These are phyloP conservation scores for Ceraclea dissimilis DNA, from an alignment of 2,888 invertebrate species.

Conservation along the genomic window DNA sequence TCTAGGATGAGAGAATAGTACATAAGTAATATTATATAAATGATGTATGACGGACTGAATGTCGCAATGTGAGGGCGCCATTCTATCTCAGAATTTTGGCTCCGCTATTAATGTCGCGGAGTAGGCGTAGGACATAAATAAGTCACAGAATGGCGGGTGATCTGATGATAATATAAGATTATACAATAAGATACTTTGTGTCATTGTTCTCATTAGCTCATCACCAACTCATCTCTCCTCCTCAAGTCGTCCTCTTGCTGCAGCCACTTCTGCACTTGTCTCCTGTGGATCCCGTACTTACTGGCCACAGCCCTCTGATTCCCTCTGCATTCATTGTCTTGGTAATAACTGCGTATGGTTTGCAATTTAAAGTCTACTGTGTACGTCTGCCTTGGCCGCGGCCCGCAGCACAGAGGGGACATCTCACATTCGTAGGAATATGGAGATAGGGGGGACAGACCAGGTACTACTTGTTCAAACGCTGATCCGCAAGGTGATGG, in stretches of 20 bases:
- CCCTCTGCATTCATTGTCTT: slow-evolving; percentile 32
- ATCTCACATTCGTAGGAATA: slow-evolving; percentile 4
- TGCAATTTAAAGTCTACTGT: slow-evolving; percentile 49
- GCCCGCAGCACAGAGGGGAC: background rate
- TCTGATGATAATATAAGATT: no score
- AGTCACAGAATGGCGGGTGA: no score
- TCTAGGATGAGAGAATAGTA: no score
- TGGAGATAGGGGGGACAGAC: slow-evolving; percentile 23
- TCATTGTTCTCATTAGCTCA: background rate
- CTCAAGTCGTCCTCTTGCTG: slow-evolving; percentile 35
- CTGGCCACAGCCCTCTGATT: slow-evolving; percentile 39
- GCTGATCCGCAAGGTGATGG: slow-evolving; percentile 33
- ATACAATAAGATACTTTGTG: no score
- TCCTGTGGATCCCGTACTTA: slow-evolving; percentile 41
- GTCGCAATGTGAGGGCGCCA: no score
- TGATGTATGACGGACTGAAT: no score
- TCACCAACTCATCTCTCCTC: background rate
- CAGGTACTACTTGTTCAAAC: slow-evolving; percentile 43
- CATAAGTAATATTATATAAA: no score
- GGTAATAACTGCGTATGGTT: slow-evolving; percentile 28
- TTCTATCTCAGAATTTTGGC: background rate
- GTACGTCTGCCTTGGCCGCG: slow-evolving; percentile 29
- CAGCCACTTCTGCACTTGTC: slow-evolving; percentile 50
- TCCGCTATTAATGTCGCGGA: background rate
- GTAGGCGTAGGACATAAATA: background rate